Evolutionary conservation across 2,888 invertebrate species (phyloP).

Genomic region (Tridacna crocea): DNA sequence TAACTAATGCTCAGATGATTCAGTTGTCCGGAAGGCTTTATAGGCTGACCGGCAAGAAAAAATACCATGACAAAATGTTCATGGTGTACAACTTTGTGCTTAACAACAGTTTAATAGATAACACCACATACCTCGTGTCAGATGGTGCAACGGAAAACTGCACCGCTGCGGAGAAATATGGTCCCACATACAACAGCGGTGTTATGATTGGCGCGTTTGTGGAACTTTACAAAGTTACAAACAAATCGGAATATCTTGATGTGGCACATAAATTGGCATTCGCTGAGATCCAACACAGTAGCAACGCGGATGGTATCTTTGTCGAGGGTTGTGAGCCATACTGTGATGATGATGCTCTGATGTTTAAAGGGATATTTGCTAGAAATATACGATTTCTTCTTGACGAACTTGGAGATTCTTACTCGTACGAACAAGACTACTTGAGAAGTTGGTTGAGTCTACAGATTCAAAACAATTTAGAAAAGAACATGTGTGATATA

Average conservation of each 20-base stretch:
- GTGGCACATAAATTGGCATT: slow-evolving; percentile 64
- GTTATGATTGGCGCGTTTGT: slow-evolving; percentile 64
- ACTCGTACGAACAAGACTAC: slow-evolving; percentile 26
- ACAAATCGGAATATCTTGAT: slow-evolving; percentile 46
- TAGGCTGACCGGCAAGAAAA: slow-evolving; percentile 56
- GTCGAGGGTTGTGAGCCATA: slow-evolving; percentile 66
- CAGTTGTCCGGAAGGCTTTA: slow-evolving; percentile 64
- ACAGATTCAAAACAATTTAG: slow-evolving; percentile 56
- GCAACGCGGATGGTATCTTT: slow-evolving; percentile 61
- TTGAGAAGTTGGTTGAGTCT: slow-evolving; percentile 64
- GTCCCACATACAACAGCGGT: slow-evolving; percentile 66
- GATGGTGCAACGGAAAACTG: slow-evolving; percentile 61
- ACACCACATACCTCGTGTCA: slow-evolving; percentile 59
- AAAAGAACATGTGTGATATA: slow-evolving; percentile 62
- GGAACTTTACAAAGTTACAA: slow-evolving; percentile 62
- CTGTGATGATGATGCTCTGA: slow-evolving; percentile 65
- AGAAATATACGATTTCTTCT: slow-evolving; percentile 66
- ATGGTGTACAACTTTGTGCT: slow-evolving; percentile 60
- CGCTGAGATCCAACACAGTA: slow-evolving; percentile 57
- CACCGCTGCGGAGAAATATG: slow-evolving; percentile 47
- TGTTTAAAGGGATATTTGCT: slow-evolving; percentile 71
- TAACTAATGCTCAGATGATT: slow-evolving; percentile 67
- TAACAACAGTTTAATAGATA: slow-evolving; percentile 63
- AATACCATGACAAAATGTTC: slow-evolving; percentile 49
- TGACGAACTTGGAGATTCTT: slow-evolving; percentile 53